phyloP scores from a whole-genome alignment of 1,140 invertebrate genomes.

The Drosophila melanica region DNA sequence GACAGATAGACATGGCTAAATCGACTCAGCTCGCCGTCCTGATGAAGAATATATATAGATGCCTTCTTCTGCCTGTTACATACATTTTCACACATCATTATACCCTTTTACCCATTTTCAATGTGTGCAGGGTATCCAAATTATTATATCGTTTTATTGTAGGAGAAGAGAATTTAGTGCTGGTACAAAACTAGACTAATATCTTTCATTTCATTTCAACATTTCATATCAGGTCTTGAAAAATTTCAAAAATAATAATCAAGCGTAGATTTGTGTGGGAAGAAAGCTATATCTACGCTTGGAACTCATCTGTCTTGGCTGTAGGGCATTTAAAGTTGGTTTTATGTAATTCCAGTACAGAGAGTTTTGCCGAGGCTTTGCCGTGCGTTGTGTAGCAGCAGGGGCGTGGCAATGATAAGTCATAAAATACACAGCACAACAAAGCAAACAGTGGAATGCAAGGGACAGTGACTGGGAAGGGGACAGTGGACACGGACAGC shows the following conservation, averaged over 20 bases:
- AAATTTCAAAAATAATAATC: not conserved
- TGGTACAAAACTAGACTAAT: not conserved
- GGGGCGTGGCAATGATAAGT: slow-evolving; percentile 67
- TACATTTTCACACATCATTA: too few relatives aligned
- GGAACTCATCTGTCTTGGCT: not conserved
- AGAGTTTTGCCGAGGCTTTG: slow-evolving; percentile 54
- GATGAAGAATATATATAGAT: too few relatives aligned
- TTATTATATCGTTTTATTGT: too few relatives aligned
- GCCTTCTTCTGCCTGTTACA: too few relatives aligned
- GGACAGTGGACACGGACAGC: slow-evolving; percentile 34
- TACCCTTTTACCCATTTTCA: too few relatives aligned
- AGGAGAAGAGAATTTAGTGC: too few relatives aligned
- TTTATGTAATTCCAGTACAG: slow-evolving; percentile 59
- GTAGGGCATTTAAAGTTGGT: slow-evolving; percentile 45
- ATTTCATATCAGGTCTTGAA: not conserved
- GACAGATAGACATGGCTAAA: too few relatives aligned
- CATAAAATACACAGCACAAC: slow-evolving; percentile 71
- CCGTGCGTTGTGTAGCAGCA: slow-evolving; percentile 2
- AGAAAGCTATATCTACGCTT: slow-evolving; percentile 1
- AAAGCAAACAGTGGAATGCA: slow-evolving; percentile 41
- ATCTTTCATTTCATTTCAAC: not conserved
- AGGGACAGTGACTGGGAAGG: not conserved
- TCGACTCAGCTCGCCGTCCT: too few relatives aligned
- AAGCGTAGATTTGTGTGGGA: not conserved
- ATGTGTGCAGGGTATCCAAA: too few relatives aligned